Evolutionary conservation across 2,113 vertebrate genomes (phyloP).

Genomic region (Catharus bicknelli): DNA sequence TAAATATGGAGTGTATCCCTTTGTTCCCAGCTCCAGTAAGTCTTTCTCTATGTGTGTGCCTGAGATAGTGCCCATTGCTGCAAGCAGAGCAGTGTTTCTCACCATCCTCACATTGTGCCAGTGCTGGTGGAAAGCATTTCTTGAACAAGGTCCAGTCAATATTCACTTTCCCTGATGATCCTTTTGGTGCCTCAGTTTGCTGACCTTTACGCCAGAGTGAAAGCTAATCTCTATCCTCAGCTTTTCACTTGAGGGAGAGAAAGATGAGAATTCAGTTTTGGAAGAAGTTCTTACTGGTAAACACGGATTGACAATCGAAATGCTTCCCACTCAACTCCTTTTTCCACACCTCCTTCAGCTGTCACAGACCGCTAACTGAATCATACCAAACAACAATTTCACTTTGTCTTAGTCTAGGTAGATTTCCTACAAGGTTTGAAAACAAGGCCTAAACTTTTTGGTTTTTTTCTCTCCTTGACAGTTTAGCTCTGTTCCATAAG

Average conservation of each 20-base stretch:
- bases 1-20: not conserved
- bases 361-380: not conserved
- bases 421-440: not conserved
- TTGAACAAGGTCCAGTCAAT: not conserved
- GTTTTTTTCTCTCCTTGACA: not conserved
- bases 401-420: not conserved
- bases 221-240: constrained; percentile 10
- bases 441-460: not conserved
- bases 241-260: not conserved
- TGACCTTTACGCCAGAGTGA: not conserved
- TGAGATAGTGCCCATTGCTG: not conserved
- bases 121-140: not conserved
- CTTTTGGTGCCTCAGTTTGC: not conserved
- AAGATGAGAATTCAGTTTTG: not conserved
- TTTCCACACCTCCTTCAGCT: constrained; percentile 4
- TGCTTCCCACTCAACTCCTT: not conserved
- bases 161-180: not conserved
- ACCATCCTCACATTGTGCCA: not conserved
- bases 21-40: not conserved
- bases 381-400: not conserved
- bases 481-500: not conserved
- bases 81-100: not conserved
- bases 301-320: not conserved
- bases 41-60: not conserved
- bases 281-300: not conserved